Percentiles rank a stretch among this genome's conserved stretches.
Conservation (phyloP, 1,140 invertebrate genomes). For the Neodiprion pinetum region DNA sequence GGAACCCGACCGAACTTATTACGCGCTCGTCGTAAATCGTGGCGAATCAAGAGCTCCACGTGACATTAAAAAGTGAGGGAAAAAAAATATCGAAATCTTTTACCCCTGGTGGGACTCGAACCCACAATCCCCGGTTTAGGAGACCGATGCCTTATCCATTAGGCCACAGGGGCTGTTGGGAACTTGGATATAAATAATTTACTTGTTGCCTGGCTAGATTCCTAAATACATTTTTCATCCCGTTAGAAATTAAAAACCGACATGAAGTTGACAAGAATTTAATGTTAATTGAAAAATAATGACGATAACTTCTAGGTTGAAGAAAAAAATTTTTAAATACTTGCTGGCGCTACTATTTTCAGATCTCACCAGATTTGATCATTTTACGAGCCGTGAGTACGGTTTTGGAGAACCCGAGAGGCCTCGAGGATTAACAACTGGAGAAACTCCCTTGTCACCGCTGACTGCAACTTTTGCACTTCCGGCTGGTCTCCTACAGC, state of each 20-base stretch:
- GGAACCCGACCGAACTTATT: not conserved
- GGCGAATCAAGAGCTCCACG: too few relatives aligned
- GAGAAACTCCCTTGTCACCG: slow-evolving; percentile 26
- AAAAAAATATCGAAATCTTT: slow-evolving; percentile 36
- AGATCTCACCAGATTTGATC: slow-evolving; percentile 40
- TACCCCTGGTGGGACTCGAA: slow-evolving; percentile 58
- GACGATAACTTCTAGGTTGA: not conserved
- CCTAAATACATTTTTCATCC: too few relatives aligned
- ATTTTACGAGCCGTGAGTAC: slow-evolving; percentile 31
- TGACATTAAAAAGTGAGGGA: not conserved
- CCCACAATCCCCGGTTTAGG: slow-evolving; percentile 59
- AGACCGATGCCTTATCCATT: slow-evolving; percentile 60
- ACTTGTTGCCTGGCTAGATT: not conserved
- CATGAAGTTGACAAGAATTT: too few relatives aligned
- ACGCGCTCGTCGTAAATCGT: too few relatives aligned
- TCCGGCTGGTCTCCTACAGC: slow-evolving; percentile 33
- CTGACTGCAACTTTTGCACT: slow-evolving; percentile 35
- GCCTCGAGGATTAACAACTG: slow-evolving; percentile 22
- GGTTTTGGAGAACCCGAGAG: slow-evolving; percentile 29
- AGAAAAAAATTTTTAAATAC: not conserved
- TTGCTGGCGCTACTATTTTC: not conserved
- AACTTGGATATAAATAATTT: not conserved
- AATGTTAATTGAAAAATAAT: not conserved
- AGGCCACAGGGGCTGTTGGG: slow-evolving; percentile 51
- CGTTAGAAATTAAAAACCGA: too few relatives aligned